Evolutionary conservation across 2,888 invertebrate species (phyloP), one percentile per base, ranked within the genome.

Genomic region (Hydropsyche betteni): DNA sequence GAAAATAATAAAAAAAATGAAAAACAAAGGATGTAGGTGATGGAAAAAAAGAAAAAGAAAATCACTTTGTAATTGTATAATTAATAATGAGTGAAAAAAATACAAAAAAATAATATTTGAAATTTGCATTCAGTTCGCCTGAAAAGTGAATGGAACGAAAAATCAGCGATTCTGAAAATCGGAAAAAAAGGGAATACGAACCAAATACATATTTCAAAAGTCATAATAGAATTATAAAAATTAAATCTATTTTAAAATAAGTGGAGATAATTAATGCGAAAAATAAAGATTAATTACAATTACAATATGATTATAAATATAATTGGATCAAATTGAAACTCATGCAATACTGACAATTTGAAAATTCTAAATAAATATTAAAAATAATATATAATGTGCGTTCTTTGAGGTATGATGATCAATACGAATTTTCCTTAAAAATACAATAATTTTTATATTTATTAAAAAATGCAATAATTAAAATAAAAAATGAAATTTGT

Each of bases 41-140:
- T 75, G 74, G 71, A 74, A 78, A 75, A 74, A 69, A 61, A 76
- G 70, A 74, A 74, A 64, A 74, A 79, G 68, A 75, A 79, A 75
- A 71, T 75, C 74, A 73, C 75, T 69, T 69, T 78, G 72, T 74
- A 76, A 76, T 76, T 76, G 76, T 68, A 76, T 75, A 71, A 75
- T 75, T 76, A 75, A 77, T 75, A 72, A 68, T 75, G 52, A 77
- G 75, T 69, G 61, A 74, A 69, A 78, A 74, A 78, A 78, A 69
- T 76, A 76, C 72, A 78, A 78, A 76, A 76, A 68, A 69, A 52
- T n/a, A 64, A n/a, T 34, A 50, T 5, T 44, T 69, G 44, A 44
- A 69, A 69, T 69, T 50, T 69, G 44, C 53, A 70, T 70, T 51
- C 14, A 70, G 70, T 34, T 70, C 69, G 8, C 51, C 51, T 50